Conservation (phyloP, 2,113 vertebrate genomes). For the Psephotus haematonotus region DNA sequence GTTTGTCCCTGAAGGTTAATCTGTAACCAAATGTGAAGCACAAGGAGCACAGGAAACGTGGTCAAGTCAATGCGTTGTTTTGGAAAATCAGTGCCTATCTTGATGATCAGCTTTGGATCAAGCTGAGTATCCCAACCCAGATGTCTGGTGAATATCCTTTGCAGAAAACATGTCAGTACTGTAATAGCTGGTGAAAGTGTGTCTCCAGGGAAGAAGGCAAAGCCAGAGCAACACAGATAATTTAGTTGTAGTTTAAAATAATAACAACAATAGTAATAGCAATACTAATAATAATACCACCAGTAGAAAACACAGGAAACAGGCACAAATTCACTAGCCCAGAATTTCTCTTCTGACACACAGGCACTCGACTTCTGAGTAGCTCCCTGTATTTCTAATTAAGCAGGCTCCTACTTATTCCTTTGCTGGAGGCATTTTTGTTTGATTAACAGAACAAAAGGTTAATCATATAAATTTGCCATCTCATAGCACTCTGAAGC, state of each 20-base stretch:
- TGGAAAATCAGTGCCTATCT: not conserved
- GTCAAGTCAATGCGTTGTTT: not conserved
- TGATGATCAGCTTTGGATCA: not conserved
- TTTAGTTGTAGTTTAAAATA: not conserved
- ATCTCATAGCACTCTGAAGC: not conserved
- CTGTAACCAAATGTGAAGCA: not conserved
- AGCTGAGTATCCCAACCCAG: not conserved
- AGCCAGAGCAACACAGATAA: not conserved
- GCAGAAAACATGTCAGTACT: not conserved
- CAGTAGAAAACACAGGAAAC: not conserved
- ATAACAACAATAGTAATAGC: no score
- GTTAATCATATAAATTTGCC: constrained; percentile 66
- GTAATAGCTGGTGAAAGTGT: not conserved
- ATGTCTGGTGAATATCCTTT: not conserved
- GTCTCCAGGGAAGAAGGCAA: not conserved
- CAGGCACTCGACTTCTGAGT: not conserved
- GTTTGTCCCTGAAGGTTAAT: not conserved
- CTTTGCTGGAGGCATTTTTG: constrained; percentile 53
- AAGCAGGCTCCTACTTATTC: constrained; percentile 27
- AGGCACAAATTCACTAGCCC: not conserved
- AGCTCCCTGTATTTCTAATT: constrained; percentile 28
- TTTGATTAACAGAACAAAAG: constrained; percentile 66
- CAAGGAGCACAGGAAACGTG: not conserved
- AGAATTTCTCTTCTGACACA: not conserved
- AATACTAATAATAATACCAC: not conserved